Conservation (phyloP, 1,140 invertebrate genomes). For the Venustaconcha ellipsiformis region DNA sequence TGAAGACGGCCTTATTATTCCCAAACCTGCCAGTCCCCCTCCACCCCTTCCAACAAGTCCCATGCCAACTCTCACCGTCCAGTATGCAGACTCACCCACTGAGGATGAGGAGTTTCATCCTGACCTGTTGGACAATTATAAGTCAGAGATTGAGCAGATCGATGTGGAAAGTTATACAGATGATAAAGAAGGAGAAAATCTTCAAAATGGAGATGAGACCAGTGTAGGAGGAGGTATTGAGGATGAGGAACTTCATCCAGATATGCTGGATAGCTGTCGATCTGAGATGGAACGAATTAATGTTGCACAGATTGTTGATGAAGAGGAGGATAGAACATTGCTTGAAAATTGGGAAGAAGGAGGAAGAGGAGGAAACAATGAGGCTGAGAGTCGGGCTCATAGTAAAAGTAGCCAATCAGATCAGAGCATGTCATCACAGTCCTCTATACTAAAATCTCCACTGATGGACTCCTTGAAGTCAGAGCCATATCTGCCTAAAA, state of each 20-base stretch:
- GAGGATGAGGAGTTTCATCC: slow-evolving; percentile 10
- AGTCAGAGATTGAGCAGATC: slow-evolving; percentile 19
- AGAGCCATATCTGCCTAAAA: no score
- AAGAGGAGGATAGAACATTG: slow-evolving; percentile 4
- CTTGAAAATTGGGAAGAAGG: slow-evolving; percentile 5
- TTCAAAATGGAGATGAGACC: no score
- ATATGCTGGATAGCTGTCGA: slow-evolving; percentile 26
- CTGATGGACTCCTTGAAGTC: no score
- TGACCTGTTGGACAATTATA: slow-evolving; percentile 27
- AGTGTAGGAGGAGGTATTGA: background rate
- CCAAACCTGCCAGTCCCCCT: slow-evolving; percentile 20
- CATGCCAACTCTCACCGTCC: slow-evolving; percentile 10
- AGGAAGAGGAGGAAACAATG: background rate
- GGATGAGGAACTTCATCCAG: slow-evolving; percentile 11
- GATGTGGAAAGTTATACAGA: slow-evolving; percentile 3
- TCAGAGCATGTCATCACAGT: no score
- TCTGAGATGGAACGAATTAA: slow-evolving; percentile 23
- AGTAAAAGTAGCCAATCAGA: no score
- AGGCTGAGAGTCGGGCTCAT: no score
- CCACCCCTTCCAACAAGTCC: slow-evolving; percentile 30
- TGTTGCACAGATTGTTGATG: slow-evolving; percentile 7
- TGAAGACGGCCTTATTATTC: slow-evolving; percentile 7
- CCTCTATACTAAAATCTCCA: no score
- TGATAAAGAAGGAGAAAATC: no score
- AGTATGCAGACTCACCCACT: background rate